Conservation (phyloP, 1,140 invertebrate species). For the Bradysia coprophila region DNA sequence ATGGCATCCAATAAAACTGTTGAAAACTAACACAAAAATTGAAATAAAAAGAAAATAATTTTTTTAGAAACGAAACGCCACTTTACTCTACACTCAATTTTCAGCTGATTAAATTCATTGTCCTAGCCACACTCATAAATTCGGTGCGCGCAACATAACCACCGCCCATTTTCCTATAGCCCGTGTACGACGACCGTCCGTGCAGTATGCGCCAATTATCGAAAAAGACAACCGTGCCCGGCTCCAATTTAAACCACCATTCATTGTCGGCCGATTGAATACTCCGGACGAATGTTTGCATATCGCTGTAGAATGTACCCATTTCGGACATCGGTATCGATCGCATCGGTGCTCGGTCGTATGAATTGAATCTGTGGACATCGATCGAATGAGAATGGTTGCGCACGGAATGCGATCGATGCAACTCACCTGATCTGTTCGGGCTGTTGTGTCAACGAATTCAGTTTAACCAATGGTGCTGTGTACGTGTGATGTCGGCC, state of each 20-base stretch:
- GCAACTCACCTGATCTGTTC: constrained; percentile 29
- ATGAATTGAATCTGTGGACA: constrained; percentile 38
- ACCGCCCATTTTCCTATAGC: constrained; percentile 32
- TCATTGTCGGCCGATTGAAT: constrained; percentile 29
- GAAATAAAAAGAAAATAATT: no score
- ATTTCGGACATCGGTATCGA: constrained; percentile 30
- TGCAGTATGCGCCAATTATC: constrained; percentile 62
- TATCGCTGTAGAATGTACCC: constrained; percentile 36
- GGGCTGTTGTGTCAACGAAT: constrained; percentile 27
- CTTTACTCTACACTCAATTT: no score
- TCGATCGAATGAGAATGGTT: background rate
- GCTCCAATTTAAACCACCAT: constrained; percentile 36
- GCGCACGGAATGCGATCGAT: background rate
- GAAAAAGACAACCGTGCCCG: constrained; percentile 45
- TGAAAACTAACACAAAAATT: no score
- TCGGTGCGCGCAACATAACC: constrained; percentile 41
- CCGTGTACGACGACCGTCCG: constrained; percentile 43
- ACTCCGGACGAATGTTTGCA: constrained; percentile 33
- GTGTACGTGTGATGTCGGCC: constrained; percentile 29
- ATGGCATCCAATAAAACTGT: no score
- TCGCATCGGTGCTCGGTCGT: constrained; percentile 40
- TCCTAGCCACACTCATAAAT: constrained; percentile 33
- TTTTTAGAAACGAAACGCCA: no score
- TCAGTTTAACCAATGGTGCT: constrained; percentile 30
- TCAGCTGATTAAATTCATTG: constrained; percentile 12